Percentiles rank a stretch among this genome's conserved stretches.
Conservation (phyloP, 2,797 vertebrate species). For the Clarias fuscus region DNA sequence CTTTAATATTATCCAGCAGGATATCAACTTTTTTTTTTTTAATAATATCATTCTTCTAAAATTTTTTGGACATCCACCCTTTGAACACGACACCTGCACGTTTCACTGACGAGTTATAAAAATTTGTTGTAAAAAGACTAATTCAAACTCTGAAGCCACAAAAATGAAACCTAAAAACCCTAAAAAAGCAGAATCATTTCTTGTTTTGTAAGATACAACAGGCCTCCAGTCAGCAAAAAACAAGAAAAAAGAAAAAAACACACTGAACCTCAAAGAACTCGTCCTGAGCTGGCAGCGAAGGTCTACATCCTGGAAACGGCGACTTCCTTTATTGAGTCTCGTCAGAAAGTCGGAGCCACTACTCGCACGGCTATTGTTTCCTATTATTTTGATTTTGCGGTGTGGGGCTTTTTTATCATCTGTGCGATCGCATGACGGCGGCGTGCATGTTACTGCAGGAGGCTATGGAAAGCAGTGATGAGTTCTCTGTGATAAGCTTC, state of each 20-base stretch:
- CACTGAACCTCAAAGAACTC: conserved; percentile 43
- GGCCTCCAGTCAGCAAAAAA: conserved; percentile 29
- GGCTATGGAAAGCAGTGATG: neutral
- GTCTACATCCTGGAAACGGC: conserved; percentile 49
- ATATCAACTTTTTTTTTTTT: neutral
- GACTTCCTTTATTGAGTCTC: conserved; percentile 55
- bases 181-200: conserved; percentile 28
- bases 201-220: conserved; percentile 14
- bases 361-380: conserved; percentile 45
- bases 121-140: neutral
- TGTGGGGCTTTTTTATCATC: neutral
- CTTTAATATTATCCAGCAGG: neutral
- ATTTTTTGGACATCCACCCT: neutral
- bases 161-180: neutral
- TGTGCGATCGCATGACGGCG: neutral
- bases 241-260: neutral
- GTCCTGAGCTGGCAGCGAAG: conserved; percentile 40
- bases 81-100: neutral
- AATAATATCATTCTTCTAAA: neutral
- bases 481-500: neutral
- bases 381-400: neutral
- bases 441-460: neutral
- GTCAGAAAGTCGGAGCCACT: conserved; percentile 42
- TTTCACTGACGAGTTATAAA: neutral
- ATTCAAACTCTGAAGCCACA: neutral